A percentile compares a stretch with the other conserved stretches of the same genome.
phyloP scores from a whole-genome alignment of 2,797 vertebrate species.

The Microchirus variegatus region DNA sequence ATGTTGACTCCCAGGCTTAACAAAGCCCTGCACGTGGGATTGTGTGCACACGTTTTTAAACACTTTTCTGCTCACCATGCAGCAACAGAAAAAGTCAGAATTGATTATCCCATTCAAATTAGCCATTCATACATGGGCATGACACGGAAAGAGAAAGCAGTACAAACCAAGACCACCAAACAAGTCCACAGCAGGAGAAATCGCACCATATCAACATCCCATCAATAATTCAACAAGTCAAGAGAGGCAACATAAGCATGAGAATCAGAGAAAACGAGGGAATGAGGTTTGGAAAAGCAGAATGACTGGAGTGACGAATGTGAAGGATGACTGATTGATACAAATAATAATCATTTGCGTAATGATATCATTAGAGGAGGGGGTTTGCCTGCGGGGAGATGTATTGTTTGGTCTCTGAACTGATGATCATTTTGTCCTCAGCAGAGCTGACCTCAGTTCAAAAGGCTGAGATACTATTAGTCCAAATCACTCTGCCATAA shows the following conservation, averaged over 20 bases:
- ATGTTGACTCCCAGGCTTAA: background rate
- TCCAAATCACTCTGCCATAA: constrained; percentile 65
- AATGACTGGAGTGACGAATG: constrained; percentile 40
- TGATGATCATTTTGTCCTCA: constrained; percentile 59
- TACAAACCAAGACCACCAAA: constrained; percentile 56
- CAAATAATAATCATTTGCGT: constrained; percentile 55
- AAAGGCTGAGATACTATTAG: constrained; percentile 60
- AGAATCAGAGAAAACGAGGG: constrained; percentile 18
- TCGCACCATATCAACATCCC: constrained; percentile 70
- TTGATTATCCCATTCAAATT: constrained; percentile 39
- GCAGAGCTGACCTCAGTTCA: constrained; percentile 61
- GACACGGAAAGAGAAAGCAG: constrained; percentile 50
- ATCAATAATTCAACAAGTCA: constrained; percentile 82
- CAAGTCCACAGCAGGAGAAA: constrained; percentile 65
- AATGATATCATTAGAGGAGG: constrained; percentile 49
- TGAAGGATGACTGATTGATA: constrained; percentile 45
- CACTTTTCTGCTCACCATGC: constrained; percentile 16
- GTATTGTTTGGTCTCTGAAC: constrained; percentile 52
- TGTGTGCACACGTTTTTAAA: constrained; percentile 2
- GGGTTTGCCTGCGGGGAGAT: constrained; percentile 45
- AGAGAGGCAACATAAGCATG: constrained; percentile 59
- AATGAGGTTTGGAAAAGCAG: constrained; percentile 21
- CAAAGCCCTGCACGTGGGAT: background rate
- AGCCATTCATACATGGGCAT: constrained; percentile 8
- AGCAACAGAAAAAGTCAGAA: constrained; percentile 7